Evolutionary conservation across 2,797 vertebrate genomes (phyloP), one percentile per base, ranked within the genome.

Genomic region (Cichlasoma orientale): DNA sequence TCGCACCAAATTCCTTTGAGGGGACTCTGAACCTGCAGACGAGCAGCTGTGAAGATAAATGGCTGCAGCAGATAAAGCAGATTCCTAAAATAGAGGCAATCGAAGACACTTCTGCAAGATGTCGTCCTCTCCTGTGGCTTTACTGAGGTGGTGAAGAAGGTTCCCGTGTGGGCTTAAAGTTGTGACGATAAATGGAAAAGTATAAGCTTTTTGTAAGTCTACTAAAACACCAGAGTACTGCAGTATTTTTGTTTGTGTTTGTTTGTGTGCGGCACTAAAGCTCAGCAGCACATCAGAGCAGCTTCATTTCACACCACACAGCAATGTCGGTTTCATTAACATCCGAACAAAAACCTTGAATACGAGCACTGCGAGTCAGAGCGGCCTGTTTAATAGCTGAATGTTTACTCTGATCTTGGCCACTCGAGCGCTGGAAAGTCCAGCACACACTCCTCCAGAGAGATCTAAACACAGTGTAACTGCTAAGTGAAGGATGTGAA

Each of bases 11-110:
- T 52, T 55, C 31, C 23, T 38, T 18, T 9, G 52, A 72, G 25
- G 27, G 25, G 63, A 71, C 25, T n/a, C 8, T 44, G 66, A 72
- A 66, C 55, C 74, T 83, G 61, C 78, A 56, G 38, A 74, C 50
- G 36, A 85, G 55, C 81, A 82, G 83, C 83, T 84, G 86, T 55
- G 66, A 33, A 74, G 86, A 79, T 83, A 69, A 75, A 72, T 14
- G 58, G 14, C 55, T 1, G 21, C 14, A 79, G 75, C 78, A 75
- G 87, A 90, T 88, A 74, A 88, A 90, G 80, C 69, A 18, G 76
- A 21, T 75, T 91, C 85, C 85, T 86, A 58, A 87, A 91, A 80
- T 81, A 83, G 84, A 89, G 68, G 47, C 25, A 69, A 44, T 69
- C 59, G 41, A 14, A 79, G 41, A 72, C 66, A 8, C 66, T 69